A percentile compares a stretch with the other conserved stretches of the same genome.
Conservation (phyloP, 2,888 invertebrate genomes). For the Drosophila robusta region DNA sequence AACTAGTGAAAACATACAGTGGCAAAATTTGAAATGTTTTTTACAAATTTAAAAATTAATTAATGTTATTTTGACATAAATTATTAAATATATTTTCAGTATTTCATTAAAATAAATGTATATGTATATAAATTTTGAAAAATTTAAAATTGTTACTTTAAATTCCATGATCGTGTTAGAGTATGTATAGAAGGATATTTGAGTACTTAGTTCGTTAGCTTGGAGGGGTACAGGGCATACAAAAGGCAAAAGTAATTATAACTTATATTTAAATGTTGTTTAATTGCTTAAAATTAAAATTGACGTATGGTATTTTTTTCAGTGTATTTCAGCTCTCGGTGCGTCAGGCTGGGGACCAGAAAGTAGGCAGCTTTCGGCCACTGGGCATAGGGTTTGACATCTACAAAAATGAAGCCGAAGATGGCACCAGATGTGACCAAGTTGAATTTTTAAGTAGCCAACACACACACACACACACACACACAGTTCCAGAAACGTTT, state of each 20-base stretch:
- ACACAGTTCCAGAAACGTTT: conserved; percentile 7
- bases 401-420: conserved; percentile 32
- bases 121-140: too few species aligned
- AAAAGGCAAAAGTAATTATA: too few species aligned
- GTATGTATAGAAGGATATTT: too few species aligned
- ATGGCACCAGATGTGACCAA: conserved; percentile 70
- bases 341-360: background rate
- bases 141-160: too few species aligned
- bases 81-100: too few species aligned
- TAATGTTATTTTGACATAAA: background rate
- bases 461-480: conserved; percentile 14
- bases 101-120: too few species aligned
- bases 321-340: conserved; percentile 28
- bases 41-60: background rate
- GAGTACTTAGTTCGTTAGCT: too few species aligned
- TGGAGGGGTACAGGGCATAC: too few species aligned
- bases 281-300: background rate
- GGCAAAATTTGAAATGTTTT: background rate
- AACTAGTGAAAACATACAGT: conserved; percentile 3
- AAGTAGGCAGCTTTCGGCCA: conserved; percentile 16
- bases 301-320: background rate
- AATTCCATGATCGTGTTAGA: too few species aligned
- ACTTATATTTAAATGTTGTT: too few species aligned
- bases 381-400: conserved; percentile 16
- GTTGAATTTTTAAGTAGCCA: conserved; percentile 63